These are phyloP conservation scores for Zygogramma bicolorata DNA, from an alignment of 2,888 invertebrate species.

Conservation along the genomic window DNA sequence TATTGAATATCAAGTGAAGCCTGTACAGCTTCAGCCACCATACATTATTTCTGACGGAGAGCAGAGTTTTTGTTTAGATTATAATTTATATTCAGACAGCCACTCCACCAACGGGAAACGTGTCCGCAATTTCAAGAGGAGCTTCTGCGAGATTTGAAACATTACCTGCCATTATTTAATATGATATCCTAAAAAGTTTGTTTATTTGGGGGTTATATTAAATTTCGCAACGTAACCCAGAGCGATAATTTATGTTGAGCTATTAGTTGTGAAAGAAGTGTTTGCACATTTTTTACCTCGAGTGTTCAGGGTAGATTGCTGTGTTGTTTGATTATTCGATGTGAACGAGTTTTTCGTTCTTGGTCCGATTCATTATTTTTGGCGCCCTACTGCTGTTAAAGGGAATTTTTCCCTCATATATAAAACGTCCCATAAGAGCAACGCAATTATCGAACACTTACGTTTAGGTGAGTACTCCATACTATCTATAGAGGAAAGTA, in stretches of 20 bases:
- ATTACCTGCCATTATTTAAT: slow-evolving; percentile 13
- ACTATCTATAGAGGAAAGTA: no score
- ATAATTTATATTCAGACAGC: slow-evolving; percentile 39
- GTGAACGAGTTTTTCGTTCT: no score
- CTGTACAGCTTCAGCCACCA: slow-evolving; percentile 7
- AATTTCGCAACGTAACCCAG: background rate
- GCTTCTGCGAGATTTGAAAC: background rate
- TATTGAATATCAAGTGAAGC: slow-evolving; percentile 12
- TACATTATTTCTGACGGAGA: slow-evolving; percentile 24
- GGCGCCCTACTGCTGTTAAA: no score
- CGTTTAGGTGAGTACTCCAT: no score
- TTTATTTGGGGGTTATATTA: background rate
- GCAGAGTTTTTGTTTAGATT: slow-evolving; percentile 32
- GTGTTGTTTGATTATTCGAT: no score
- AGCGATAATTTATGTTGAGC: background rate
- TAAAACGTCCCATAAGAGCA: no score
- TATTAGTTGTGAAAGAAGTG: background rate
- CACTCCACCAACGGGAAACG: slow-evolving; percentile 27
- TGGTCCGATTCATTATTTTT: no score
- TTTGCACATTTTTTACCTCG: background rate
- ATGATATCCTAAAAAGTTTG: slow-evolving; percentile 10
- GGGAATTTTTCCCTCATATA: no score
- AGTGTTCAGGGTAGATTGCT: no score
- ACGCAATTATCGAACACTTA: no score
- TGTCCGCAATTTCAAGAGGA: slow-evolving; percentile 30